Base-by-base conservation (phyloP, 2,113 vertebrate species). In the Carollia perspicillata region DNA sequence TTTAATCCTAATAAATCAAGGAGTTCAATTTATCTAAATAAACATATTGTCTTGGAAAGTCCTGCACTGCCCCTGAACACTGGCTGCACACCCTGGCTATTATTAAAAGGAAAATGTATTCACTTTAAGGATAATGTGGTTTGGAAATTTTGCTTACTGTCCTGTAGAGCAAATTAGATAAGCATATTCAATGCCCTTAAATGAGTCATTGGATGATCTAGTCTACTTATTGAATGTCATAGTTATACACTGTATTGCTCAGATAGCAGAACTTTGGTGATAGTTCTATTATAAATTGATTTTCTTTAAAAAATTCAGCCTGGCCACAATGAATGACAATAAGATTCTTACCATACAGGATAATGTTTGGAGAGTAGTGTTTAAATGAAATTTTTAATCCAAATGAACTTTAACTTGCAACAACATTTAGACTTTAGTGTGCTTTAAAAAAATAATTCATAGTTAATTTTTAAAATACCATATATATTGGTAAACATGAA, bases 1-100 rank as follows among this genome's bases (percentile, higher is more conserved):
- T 85, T 97, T 91, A 91, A 81, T 94, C 71, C 58, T 11, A 53
- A 23, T 81, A 81, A 91, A 74, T 89, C 47, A 85, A 68, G 11
- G 16, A 89, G 91, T 95, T 96, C 26, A 87, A 6, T 87, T 93
- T 90, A 90, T 88, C 13, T 95, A 77, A 93, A 79, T 69, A 92
- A 95, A 83, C 92, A 51, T 92, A 78, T 60, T 92, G 26, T 68
- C 66, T 68, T 93, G 12, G 42, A 71, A 96, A 79, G 18, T 49
- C 28, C 9, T 33, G 33, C 71, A 26, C 35, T 83, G 9, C 66
- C 51, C 35, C 33, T 42, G 33, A 95, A 11, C 5, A 51, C 74
- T 60, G 68, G 11, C 16, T 94, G 0, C 55, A 26, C 26, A 95
- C 30, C 53, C 37, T 80, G 17, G 22, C 6, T 95, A 18, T 53